Conservation (phyloP, 2,113 vertebrate species). For the Elanoides forficatus region DNA sequence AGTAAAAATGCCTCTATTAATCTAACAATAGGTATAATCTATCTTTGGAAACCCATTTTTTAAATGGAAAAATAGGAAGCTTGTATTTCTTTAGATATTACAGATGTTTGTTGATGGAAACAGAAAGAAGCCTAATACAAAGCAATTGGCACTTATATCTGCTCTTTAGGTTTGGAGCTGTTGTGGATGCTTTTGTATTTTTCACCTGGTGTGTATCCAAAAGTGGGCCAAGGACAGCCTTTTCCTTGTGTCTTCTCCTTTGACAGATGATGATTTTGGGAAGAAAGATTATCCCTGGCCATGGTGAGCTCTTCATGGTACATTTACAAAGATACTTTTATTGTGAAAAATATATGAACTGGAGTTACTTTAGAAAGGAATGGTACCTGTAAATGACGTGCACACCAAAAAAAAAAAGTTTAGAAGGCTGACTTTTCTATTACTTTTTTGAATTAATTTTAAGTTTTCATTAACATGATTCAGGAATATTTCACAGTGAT, state of each 20-base stretch:
- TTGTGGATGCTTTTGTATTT: constrained; percentile 91
- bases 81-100: neutral
- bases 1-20: neutral
- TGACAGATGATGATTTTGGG: constrained; percentile 89
- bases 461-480: neutral
- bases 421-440: neutral
- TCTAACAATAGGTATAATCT: neutral
- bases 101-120: neutral
- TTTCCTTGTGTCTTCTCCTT: constrained; percentile 88
- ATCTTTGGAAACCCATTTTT: neutral
- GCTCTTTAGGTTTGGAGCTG: constrained; percentile 91
- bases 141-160: neutral
- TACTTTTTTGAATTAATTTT: neutral
- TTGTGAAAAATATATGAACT: neutral
- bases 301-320: constrained; percentile 77
- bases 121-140: neutral
- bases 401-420: neutral
- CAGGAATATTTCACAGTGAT: neutral
- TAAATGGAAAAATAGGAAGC: neutral
- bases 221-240: constrained; percentile 95
- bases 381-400: neutral
- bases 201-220: constrained; percentile 95
- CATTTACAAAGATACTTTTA: neutral
- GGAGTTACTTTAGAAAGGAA: neutral
- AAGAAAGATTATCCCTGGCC: constrained; percentile 93